Conservation (phyloP, 2,113 vertebrate genomes). For the Grammomys surdaster region DNA sequence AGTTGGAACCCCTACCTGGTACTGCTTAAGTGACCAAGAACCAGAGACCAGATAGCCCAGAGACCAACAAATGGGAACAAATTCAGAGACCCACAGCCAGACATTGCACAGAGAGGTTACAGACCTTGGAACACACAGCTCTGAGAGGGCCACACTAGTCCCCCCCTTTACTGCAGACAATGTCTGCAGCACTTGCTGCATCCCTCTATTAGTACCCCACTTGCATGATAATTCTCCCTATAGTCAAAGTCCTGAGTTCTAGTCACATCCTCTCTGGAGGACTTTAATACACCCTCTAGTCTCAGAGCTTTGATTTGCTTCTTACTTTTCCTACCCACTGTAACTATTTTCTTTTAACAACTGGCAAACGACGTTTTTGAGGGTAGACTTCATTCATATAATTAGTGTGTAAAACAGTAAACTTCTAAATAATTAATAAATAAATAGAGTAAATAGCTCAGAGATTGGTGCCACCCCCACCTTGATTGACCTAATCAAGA, state of each 20-base stretch:
- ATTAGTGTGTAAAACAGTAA: background rate
- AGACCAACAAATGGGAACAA: background rate
- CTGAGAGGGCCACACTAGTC: background rate
- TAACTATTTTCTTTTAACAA: background rate
- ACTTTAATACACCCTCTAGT: background rate
- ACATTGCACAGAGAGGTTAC: background rate
- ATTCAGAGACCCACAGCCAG: background rate
- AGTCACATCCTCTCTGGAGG: background rate
- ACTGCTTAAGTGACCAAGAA: background rate
- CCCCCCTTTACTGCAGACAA: background rate
- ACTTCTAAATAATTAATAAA: too few species aligned
- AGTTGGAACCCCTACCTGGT: background rate
- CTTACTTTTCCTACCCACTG: background rate
- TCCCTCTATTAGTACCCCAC: background rate
- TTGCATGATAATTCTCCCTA: background rate
- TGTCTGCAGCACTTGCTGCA: background rate
- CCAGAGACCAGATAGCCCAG: background rate
- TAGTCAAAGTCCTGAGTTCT: background rate
- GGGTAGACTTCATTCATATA: background rate
- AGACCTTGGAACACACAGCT: background rate
- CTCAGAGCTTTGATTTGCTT: background rate
- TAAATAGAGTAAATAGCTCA: background rate
- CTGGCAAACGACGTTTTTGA: background rate
- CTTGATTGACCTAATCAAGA: background rate
- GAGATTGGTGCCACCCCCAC: background rate